Conservation (phyloP, 1,140 invertebrate genomes). For the Bombus ignitus region DNA sequence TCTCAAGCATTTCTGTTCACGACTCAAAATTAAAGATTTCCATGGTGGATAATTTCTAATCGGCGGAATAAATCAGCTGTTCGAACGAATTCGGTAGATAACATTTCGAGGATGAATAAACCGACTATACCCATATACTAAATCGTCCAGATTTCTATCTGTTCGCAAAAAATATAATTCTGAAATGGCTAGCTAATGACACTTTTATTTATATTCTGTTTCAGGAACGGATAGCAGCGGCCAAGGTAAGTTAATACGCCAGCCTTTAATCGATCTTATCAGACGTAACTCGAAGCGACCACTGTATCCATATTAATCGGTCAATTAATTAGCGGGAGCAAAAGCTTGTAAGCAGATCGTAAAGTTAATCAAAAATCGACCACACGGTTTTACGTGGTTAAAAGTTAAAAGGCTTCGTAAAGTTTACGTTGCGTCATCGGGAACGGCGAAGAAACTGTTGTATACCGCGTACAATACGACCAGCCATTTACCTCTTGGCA, state of each 20-base stretch:
- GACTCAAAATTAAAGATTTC: slow-evolving; percentile 1
- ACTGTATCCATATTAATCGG: background rate
- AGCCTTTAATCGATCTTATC: background rate
- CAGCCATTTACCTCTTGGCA: slow-evolving; percentile 13
- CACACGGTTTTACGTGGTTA: background rate
- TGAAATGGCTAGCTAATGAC: background rate
- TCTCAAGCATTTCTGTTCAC: background rate
- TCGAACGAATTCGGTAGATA: background rate
- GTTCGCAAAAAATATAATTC: background rate
- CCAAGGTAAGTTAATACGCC: slow-evolving; percentile 28
- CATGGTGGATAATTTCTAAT: background rate
- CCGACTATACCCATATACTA: background rate
- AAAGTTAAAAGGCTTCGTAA: background rate
- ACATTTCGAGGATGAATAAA: background rate
- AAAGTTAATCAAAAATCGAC: background rate
- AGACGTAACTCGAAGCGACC: background rate
- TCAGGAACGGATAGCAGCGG: background rate
- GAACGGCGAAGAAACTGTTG: background rate
- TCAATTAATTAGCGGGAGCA: background rate
- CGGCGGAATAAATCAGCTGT: slow-evolving; percentile 1
- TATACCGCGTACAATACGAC: background rate
- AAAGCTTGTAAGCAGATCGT: background rate
- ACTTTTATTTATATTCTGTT: slow-evolving; percentile 36
- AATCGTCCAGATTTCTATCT: background rate
- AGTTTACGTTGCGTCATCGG: background rate